A percentile compares a stretch with the other conserved stretches of the same genome.
Evolutionary conservation across 2,888 invertebrate species (phyloP).

Genomic region (Caenorhabditis afra): DNA sequence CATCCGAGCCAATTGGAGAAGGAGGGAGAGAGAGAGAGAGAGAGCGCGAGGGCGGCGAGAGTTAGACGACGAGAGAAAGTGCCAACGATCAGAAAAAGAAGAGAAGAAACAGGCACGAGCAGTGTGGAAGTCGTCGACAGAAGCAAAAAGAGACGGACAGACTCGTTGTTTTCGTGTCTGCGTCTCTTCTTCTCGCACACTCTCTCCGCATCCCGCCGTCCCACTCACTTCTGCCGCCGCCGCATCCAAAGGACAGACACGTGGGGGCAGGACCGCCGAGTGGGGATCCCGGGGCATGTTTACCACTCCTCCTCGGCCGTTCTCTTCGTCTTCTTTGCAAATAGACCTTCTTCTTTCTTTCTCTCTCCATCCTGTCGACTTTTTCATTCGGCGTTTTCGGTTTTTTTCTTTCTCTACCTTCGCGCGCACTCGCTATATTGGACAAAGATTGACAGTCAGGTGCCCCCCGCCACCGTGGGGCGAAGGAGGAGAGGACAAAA

Average conservation of each 20-base stretch:
- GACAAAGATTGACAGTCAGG: constrained; percentile 33
- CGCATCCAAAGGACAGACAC: constrained; percentile 6
- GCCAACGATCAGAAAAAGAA: constrained; percentile 25
- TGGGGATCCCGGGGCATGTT: constrained; percentile 12
- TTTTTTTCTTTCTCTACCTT: constrained; percentile 8
- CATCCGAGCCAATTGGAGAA: not conserved
- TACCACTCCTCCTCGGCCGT: constrained; percentile 19
- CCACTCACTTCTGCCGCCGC: not conserved
- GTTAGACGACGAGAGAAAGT: constrained; percentile 39
- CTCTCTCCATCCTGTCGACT: constrained; percentile 4
- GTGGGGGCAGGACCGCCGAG: not conserved
- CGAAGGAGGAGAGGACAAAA: not conserved
- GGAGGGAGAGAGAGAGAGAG: not conserved
- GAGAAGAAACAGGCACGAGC: constrained; percentile 6
- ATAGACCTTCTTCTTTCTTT: constrained; percentile 15
- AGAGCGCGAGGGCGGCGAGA: constrained; percentile 19
- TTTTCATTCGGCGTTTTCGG: not conserved
- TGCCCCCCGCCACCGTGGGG: not conserved
- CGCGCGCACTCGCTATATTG: not conserved
- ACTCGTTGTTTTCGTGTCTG: constrained; percentile 9
- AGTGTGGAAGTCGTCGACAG: constrained; percentile 12
- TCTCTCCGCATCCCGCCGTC: no score
- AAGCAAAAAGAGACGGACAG: constrained; percentile 9
- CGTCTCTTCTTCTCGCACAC: not conserved
- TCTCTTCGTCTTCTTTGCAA: constrained; percentile 12